Conservation (phyloP, 2,797 vertebrate species). For the Myotis vivesi region DNA sequence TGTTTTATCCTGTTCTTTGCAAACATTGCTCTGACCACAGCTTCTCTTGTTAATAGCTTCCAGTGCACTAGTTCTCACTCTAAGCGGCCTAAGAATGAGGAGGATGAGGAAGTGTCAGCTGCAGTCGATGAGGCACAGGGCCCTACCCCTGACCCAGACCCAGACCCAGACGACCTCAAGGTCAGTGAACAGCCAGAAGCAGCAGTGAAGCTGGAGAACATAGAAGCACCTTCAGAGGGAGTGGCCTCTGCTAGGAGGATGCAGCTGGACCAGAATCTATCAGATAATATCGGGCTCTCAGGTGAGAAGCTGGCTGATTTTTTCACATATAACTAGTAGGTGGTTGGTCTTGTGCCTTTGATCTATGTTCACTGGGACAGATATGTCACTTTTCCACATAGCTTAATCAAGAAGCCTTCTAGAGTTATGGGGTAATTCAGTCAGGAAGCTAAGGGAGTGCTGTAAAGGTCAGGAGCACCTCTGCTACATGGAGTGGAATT, state of each 20-base stretch:
- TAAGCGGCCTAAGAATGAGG: constrained; percentile 91
- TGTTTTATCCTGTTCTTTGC: constrained; percentile 81
- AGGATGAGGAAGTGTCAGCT: constrained; percentile 84
- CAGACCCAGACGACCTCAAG: constrained; percentile 84
- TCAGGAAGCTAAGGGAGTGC: not conserved
- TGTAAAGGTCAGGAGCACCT: not conserved
- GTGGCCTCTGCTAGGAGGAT: constrained; percentile 83
- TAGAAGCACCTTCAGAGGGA: constrained; percentile 80
- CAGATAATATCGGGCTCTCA: constrained; percentile 86
- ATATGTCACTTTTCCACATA: not conserved
- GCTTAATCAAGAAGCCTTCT: not conserved
- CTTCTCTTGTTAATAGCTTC: constrained; percentile 84
- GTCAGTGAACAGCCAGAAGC: constrained; percentile 82
- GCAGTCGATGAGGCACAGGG: constrained; percentile 83
- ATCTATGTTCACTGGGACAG: constrained; percentile 82
- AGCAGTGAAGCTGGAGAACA: constrained; percentile 80
- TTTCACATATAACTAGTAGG: constrained; percentile 83
- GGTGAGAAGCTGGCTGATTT: constrained; percentile 89
- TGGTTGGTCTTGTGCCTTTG: constrained; percentile 79
- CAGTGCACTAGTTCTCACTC: constrained; percentile 89
- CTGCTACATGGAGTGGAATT: not conserved
- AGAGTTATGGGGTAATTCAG: not conserved
- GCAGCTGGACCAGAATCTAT: constrained; percentile 86
- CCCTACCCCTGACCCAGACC: constrained; percentile 74
- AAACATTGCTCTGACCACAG: constrained; percentile 78